Evolutionary conservation across 2,113 vertebrate genomes (phyloP).

Genomic region (Synodontis membranacea): DNA sequence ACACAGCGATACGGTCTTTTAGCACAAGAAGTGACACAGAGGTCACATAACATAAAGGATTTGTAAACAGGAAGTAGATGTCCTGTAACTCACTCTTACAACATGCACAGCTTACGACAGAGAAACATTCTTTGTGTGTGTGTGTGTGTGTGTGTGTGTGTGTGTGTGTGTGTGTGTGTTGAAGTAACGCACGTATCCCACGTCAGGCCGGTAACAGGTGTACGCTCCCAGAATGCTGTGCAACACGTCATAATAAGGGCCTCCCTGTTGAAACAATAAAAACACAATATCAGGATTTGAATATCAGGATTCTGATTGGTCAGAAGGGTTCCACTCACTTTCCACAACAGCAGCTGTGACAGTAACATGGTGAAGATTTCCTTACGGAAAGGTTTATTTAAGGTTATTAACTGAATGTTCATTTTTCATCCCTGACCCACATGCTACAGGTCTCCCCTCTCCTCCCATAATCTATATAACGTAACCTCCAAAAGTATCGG

Average conservation of each 20-base stretch:
- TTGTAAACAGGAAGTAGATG: background rate
- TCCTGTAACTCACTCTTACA: background rate
- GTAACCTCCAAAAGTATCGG: too few relatives aligned
- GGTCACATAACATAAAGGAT: background rate
- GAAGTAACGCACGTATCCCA: conserved; percentile 83
- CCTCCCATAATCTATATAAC: too few relatives aligned
- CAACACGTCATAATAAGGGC: conserved; percentile 87
- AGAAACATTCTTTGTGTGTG: background rate
- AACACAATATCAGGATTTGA: background rate
- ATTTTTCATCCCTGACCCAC: background rate
- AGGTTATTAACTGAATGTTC: background rate
- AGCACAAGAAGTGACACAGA: too few relatives aligned
- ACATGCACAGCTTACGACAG: background rate
- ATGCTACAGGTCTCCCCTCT: too few relatives aligned
- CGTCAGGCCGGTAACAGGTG: conserved; percentile 87
- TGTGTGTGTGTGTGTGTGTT: conserved; percentile 8
- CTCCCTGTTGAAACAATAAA: conserved; percentile 69
- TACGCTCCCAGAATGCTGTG: conserved; percentile 89
- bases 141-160: background rate
- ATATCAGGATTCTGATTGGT: background rate
- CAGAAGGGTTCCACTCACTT: too few relatives aligned
- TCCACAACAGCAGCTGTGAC: background rate
- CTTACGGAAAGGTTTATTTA: background rate
- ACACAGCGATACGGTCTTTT: too few relatives aligned
- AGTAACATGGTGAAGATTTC: background rate